These are phyloP conservation scores for Dipodomys stephensi DNA, from an alignment of 2,113 vertebrate species.

Conservation along the genomic window DNA sequence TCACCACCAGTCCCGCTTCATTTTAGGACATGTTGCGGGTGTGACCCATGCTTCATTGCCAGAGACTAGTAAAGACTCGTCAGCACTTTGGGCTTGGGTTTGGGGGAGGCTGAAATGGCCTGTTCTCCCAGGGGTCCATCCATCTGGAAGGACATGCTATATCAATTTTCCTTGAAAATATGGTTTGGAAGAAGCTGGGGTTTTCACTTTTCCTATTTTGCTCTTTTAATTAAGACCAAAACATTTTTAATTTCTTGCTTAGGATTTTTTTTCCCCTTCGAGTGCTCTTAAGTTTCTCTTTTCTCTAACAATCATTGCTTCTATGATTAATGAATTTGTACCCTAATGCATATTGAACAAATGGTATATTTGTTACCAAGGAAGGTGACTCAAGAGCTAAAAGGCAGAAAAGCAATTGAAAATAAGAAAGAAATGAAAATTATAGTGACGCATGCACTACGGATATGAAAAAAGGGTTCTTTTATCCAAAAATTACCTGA, in stretches of 20 bases:
- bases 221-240: conserved; percentile 9
- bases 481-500: conserved; percentile 1
- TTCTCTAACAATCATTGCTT: conserved; percentile 35
- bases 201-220: conserved; percentile 22
- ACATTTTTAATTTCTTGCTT: neutral
- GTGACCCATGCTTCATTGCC: too few relatives aligned
- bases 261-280: neutral
- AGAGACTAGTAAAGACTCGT: too few relatives aligned
- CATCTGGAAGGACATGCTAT: neutral
- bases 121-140: too few relatives aligned
- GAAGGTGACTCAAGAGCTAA: neutral
- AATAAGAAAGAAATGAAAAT: conserved; percentile 41
- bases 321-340: conserved; percentile 22
- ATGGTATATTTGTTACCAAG: neutral
- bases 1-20: too few relatives aligned
- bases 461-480: neutral
- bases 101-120: neutral
- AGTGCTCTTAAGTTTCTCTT: neutral
- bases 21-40: too few relatives aligned
- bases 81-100: too few relatives aligned
- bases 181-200: neutral
- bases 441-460: neutral
- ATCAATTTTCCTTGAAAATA: neutral
- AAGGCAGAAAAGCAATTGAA: neutral
- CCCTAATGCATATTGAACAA: neutral